Base-by-base conservation (phyloP, 2,797 vertebrate genomes). In the Sebastes trivittatus region DNA sequence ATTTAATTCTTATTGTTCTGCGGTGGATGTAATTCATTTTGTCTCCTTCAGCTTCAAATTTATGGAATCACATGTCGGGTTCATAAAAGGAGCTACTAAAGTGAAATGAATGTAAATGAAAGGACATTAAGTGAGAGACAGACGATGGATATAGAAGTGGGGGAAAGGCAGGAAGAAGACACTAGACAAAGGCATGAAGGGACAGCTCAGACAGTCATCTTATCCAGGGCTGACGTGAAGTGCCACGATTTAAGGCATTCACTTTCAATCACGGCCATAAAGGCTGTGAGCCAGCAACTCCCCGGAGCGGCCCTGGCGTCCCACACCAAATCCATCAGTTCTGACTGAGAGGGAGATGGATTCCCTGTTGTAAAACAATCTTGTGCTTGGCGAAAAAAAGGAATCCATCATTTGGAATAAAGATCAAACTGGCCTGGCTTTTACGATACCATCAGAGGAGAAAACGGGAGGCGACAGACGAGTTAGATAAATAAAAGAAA, bases 271-370 rank as follows among this genome's bases (percentile, higher is more conserved):
- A 88, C 8, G 11, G 72, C 52, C 52, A 30, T 52, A 72, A 67
- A 81, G 70, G 72, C 87, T 80, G 60, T 3, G 25, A 85, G 77
- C 72, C 63, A 72, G 56, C 66, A 69, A 60, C 66, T 84, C 80
- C 86, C 81, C 5, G 23, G 36, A 86, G 82, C 72, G 14, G 62
- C 61, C 71, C 34, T 46, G 59, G 42, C 67, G 82, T 65, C 61
- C 59, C 62, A 68, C 18, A 11, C 72, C 61, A 79, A 83, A 83
- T 85, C 73, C 78, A 91, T 86, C 85, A 86, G 66, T 36, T 63
- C 67, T 73, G 66, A 83, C 58, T 49, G 49, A 77, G 13, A 55
- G 52, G 65, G 46, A 77, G 66, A 88, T 55, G 62, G 56, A 77
- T 68, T 68, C 64, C 27, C 66, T 32, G 27, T 64, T 68, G 70